Conservation (phyloP, 2,797 vertebrate species). For the Ciconia nigra region DNA sequence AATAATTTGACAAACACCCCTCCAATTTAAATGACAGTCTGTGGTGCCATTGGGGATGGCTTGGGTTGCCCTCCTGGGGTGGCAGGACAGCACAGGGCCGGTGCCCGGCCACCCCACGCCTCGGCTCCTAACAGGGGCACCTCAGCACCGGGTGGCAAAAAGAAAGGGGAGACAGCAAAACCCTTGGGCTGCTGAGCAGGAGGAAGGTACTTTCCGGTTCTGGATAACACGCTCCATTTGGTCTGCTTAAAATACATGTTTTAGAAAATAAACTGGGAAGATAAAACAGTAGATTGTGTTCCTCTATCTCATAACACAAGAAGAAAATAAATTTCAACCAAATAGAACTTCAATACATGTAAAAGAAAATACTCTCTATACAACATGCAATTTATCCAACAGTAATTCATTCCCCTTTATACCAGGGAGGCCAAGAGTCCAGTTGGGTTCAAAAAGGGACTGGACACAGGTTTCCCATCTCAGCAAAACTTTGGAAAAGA, state of each 20-base stretch:
- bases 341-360: background rate
- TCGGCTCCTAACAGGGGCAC: background rate
- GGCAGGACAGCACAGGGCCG: background rate
- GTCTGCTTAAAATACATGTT: background rate
- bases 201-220: rapidly evolving
- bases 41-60: background rate
- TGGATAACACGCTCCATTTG: background rate
- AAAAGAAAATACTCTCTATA: background rate
- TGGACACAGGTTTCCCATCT: background rate
- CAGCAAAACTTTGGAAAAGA: background rate
- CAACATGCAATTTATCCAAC: background rate
- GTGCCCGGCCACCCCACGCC: background rate
- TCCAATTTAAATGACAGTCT: background rate
- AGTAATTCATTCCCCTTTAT: background rate
- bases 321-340: background rate
- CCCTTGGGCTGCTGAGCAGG: background rate
- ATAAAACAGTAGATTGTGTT: background rate
- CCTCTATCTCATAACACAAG: background rate
- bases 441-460: background rate
- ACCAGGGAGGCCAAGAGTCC: background rate
- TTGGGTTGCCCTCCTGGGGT: background rate
- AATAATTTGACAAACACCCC: background rate
- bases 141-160: rapidly evolving
- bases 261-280: background rate
- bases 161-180: background rate